These are phyloP conservation scores for Drosophila borealis DNA, from an alignment of 2,888 invertebrate genomes.

Conservation along the genomic window DNA sequence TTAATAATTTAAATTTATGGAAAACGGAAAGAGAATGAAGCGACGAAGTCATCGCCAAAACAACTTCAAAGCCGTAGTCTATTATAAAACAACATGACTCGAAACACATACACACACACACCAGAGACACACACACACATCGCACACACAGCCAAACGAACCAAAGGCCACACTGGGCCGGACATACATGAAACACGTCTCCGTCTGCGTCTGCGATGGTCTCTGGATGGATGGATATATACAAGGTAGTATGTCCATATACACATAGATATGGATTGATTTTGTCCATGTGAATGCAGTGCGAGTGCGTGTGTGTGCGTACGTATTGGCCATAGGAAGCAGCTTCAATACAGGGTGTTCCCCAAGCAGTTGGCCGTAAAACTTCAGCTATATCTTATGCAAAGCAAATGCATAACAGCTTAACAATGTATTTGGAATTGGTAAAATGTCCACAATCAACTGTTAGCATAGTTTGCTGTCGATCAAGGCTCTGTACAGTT, in stretches of 20 bases:
- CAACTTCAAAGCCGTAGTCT: constrained; percentile 77
- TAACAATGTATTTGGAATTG: too few relatives aligned
- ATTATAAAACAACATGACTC: constrained; percentile 73
- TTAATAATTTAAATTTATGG: constrained; percentile 84
- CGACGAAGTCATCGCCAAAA: constrained; percentile 81
- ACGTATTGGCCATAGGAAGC: constrained; percentile 43
- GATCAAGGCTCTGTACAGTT: too few relatives aligned
- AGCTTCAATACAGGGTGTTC: constrained; percentile 41
- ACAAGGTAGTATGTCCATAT: constrained; percentile 8
- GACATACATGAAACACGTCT: constrained; percentile 51
- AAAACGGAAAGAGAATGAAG: constrained; percentile 84
- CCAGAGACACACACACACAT: constrained; percentile 13
- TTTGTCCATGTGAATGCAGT: constrained; percentile 46
- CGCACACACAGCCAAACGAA: constrained; percentile 9
- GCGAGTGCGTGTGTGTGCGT: constrained; percentile 28
- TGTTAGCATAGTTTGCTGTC: too few relatives aligned
- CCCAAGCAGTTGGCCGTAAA: not conserved
- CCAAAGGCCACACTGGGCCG: constrained; percentile 47
- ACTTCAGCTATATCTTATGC: not conserved
- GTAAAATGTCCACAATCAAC: too few relatives aligned
- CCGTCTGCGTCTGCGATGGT: constrained; percentile 49
- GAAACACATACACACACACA: constrained; percentile 48
- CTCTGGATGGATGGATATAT: constrained; percentile 35
- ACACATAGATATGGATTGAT: constrained; percentile 36
- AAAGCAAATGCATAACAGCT: not conserved